Evolutionary conservation across 1,140 invertebrate species (phyloP), one percentile per base, ranked within the genome.

Genomic region (Pygmarrhopalites habei): DNA sequence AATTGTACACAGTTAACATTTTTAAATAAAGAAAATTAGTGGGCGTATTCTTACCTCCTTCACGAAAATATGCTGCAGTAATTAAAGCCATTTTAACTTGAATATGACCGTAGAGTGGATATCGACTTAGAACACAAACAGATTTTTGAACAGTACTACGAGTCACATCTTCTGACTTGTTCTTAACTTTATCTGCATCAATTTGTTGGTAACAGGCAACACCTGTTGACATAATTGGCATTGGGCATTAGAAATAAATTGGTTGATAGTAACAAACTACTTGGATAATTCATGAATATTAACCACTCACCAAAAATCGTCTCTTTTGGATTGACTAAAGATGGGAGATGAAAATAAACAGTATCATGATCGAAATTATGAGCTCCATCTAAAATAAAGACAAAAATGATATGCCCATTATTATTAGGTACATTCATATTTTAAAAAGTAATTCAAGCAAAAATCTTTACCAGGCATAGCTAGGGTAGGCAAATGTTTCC

Each of bases 181-280:
- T 92, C 72, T 90, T 84, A 28, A 98, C 79, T 83, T 92, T 88
- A 89, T 95, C 90, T 17, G 95, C 86, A 71, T 93, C 89, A 72
- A 99, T 98, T 80, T 99, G 96, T 66, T 93, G 81, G 77, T 96
- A 99, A 79, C 96, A 99, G 21, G 95, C 97, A 62, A 99, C 88
- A n/a, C n/a, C n/a, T n/a, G n/a, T n/a, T n/a, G n/a, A n/a, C n/a
- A n/a, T n/a, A n/a, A n/a, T n/a, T n/a, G n/a, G n/a, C n/a, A n/a
- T n/a, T n/a, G n/a, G n/a, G n/a, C n/a, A n/a, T n/a, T n/a, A n/a
- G n/a, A n/a, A n/a, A n/a, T n/a, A n/a, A n/a, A n/a, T n/a, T n/a
- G n/a, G n/a, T n/a, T n/a, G n/a, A n/a, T n/a, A n/a, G n/a, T n/a
- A n/a, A n/a, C n/a, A n/a, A n/a, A n/a, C n/a, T n/a, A n/a, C n/a